Conservation (phyloP, 2,113 vertebrate genomes). For the Taurulus bubalis region DNA sequence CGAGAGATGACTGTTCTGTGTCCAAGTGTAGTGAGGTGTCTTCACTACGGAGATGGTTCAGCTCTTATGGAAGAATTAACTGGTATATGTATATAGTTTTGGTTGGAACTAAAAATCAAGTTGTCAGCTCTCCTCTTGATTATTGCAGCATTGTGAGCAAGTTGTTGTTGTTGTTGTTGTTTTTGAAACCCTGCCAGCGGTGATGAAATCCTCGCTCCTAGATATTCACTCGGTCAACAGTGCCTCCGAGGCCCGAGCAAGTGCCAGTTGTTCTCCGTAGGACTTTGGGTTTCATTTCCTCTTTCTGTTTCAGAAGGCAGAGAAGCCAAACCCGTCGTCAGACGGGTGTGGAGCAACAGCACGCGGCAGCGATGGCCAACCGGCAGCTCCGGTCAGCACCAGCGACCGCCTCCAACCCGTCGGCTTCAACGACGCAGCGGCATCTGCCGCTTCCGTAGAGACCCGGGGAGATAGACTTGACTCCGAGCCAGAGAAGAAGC, state of each 20-base stretch:
- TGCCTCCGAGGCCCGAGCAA: background rate
- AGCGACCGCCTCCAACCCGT: constrained; percentile 29
- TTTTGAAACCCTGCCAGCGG: background rate
- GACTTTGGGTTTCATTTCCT: background rate
- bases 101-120: background rate
- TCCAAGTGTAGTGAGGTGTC: background rate
- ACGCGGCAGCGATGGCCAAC: constrained; percentile 20
- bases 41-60: background rate
- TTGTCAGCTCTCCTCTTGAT: background rate
- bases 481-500: constrained; percentile 39
- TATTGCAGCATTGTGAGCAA: background rate
- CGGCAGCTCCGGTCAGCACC: constrained; percentile 33
- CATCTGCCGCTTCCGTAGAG: background rate
- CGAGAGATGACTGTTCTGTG: background rate
- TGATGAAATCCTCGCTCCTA: background rate
- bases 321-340: constrained; percentile 34
- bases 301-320: constrained; percentile 45
- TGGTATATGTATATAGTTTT: background rate
- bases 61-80: background rate
- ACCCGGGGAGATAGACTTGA: constrained; percentile 29
- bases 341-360: constrained; percentile 27
- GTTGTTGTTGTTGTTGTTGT: background rate
- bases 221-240: background rate
- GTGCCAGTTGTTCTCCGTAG: background rate
- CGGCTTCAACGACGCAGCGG: background rate